A percentile compares a stretch with the other conserved stretches of the same genome.
Evolutionary conservation across 2,113 vertebrate genomes (phyloP).

Genomic region (Eurystomus gularis): DNA sequence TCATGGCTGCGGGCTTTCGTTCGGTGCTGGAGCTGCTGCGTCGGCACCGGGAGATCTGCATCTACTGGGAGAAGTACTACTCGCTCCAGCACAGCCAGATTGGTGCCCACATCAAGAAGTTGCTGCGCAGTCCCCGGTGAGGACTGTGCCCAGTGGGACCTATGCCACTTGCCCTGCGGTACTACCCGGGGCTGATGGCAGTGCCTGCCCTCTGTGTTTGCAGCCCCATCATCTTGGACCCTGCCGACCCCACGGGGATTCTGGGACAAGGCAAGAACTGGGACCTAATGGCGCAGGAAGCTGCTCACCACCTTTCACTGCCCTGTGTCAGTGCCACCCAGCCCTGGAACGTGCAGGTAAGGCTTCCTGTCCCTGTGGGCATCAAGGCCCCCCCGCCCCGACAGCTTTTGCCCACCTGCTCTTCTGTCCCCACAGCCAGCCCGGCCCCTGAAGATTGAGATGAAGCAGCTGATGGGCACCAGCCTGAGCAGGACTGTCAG

Average conservation of each 20-base stretch:
- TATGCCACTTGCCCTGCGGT: accelerated
- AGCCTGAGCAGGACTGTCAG: accelerated
- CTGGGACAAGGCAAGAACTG: constrained; percentile 9
- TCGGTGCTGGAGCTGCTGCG: constrained; percentile 19
- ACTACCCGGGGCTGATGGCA: not conserved
- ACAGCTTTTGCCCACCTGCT: not conserved
- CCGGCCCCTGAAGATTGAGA: not conserved
- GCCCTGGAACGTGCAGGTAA: constrained; percentile 36
- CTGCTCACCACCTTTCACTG: accelerated
- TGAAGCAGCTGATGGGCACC: not conserved
- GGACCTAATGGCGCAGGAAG: not conserved
- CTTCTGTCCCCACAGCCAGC: not conserved
- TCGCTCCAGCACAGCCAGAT: not conserved
- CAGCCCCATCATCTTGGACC: constrained; percentile 56
- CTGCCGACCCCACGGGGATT: constrained; percentile 33
- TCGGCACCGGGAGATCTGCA: not conserved
- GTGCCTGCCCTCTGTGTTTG: not conserved
- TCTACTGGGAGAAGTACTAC: constrained; percentile 53
- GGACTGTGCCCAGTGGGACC: accelerated
- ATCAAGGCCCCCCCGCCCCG: accelerated
- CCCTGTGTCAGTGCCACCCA: accelerated
- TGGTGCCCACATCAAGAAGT: accelerated
- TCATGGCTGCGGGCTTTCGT: not conserved
- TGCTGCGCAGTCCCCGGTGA: not conserved
- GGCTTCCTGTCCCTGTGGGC: not conserved